phyloP scores from a whole-genome alignment of 1,140 invertebrate genomes.

The Cotesia glomerata region DNA sequence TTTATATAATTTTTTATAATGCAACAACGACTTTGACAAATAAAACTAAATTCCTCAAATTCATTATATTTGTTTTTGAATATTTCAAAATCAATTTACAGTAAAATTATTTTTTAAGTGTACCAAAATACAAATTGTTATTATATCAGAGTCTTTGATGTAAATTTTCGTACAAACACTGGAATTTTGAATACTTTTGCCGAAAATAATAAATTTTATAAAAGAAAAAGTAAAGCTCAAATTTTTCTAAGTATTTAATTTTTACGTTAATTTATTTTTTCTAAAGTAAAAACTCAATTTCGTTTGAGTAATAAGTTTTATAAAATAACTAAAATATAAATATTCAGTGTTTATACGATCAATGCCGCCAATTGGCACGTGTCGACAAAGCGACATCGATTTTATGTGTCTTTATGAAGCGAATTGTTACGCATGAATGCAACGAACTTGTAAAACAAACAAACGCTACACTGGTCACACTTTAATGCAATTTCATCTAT shows the following conservation, averaged over 20 bases:
- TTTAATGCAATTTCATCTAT: no score
- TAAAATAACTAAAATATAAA: not conserved
- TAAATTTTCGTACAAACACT: not conserved
- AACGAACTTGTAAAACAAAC: not conserved
- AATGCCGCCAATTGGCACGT: slow-evolving; percentile 26
- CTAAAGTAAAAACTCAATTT: no score
- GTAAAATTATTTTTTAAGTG: not conserved
- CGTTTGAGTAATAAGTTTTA: no score
- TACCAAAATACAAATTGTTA: not conserved
- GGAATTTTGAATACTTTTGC: not conserved
- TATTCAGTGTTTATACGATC: slow-evolving; percentile 18
- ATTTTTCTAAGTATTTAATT: no score
- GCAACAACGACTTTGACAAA: slow-evolving; percentile 41
- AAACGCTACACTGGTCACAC: not conserved
- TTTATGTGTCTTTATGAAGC: slow-evolving; percentile 3
- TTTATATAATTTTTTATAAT: slow-evolving; percentile 16
- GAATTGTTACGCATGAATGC: slow-evolving; percentile 11
- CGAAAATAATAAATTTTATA: not conserved
- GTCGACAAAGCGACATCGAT: slow-evolving; percentile 32
- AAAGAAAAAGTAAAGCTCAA: no score
- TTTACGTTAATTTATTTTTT: no score
- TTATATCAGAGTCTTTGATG: slow-evolving; percentile 15
- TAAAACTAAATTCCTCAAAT: not conserved
- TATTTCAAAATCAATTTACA: no score
- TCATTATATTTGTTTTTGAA: not conserved